phyloP scores from a whole-genome alignment of 1,140 invertebrate species.

The Macrocentrus cingulum region DNA sequence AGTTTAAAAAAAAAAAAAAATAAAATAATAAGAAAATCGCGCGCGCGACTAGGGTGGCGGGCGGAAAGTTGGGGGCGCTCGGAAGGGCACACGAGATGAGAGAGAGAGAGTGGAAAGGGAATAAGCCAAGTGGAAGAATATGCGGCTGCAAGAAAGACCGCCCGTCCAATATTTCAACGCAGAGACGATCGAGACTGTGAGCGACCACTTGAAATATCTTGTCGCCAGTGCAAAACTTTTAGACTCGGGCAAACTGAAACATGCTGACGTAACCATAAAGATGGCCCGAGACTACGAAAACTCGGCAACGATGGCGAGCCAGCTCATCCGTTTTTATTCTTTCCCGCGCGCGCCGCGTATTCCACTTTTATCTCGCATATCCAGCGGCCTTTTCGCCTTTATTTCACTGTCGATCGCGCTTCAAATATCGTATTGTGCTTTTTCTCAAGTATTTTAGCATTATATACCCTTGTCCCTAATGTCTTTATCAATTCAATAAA shows the following conservation, averaged over 20 bases:
- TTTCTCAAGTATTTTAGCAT: too few relatives aligned
- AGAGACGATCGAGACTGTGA: slow-evolving; percentile 29
- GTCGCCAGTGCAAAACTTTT: slow-evolving; percentile 37
- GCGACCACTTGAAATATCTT: slow-evolving; percentile 39
- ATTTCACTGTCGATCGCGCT: not conserved
- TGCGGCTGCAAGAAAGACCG: slow-evolving; percentile 34
- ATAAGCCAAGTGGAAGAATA: slow-evolving; percentile 33
- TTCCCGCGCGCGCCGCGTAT: slow-evolving; percentile 1
- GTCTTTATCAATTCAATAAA: not conserved
- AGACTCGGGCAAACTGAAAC: slow-evolving; percentile 36
- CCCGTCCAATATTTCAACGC: slow-evolving; percentile 34
- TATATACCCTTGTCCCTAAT: too few relatives aligned
- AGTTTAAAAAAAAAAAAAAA: slow-evolving; percentile 8
- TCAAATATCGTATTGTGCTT: too few relatives aligned
- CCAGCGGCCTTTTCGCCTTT: not conserved
- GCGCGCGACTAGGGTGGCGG: too few relatives aligned
- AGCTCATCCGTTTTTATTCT: slow-evolving; percentile 15
- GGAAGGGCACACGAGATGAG: slow-evolving; percentile 10
- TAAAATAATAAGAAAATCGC: too few relatives aligned
- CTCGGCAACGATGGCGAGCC: slow-evolving; percentile 13
- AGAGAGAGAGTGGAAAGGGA: slow-evolving; percentile 9
- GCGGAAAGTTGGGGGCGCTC: slow-evolving; percentile 13
- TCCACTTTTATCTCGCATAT: slow-evolving; percentile 2
- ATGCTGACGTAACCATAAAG: slow-evolving; percentile 37
- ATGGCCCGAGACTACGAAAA: slow-evolving; percentile 18